phyloP scores from a whole-genome alignment of 2,888 invertebrate species.

The Andrena hattorfiana region DNA sequence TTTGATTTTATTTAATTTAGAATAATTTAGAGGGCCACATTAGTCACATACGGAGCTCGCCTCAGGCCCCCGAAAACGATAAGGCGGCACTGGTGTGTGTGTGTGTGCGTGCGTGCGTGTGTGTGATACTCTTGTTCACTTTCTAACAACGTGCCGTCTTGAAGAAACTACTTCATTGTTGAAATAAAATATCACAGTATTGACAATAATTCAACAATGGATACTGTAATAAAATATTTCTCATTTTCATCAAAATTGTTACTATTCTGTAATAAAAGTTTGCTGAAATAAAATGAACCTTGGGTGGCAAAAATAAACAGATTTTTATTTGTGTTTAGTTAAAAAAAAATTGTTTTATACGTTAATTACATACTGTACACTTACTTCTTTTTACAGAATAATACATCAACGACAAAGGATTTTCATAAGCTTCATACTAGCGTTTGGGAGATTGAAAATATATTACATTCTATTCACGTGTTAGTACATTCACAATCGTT shows the following conservation, averaged over 20 bases:
- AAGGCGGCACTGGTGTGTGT: too few relatives aligned
- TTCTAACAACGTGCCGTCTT: too few relatives aligned
- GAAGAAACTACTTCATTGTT: too few relatives aligned
- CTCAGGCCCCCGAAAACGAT: too few relatives aligned
- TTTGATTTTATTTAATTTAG: too few relatives aligned
- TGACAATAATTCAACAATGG: neutral
- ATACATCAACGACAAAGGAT: neutral
- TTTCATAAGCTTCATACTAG: conserved; percentile 12
- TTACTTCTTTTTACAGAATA: neutral
- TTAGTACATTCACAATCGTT: conserved; percentile 90
- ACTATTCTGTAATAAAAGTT: neutral
- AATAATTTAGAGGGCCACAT: too few relatives aligned
- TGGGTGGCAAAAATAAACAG: neutral
- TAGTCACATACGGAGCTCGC: too few relatives aligned
- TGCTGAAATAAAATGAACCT: neutral
- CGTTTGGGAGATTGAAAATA: conserved; percentile 10
- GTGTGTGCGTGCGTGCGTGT: too few relatives aligned
- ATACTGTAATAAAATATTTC: neutral
- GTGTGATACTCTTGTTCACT: too few relatives aligned
- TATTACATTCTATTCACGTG: conserved; percentile 72
- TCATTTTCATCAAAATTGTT: neutral
- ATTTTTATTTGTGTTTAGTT: neutral
- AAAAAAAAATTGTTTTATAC: neutral
- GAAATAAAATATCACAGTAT: too few relatives aligned
- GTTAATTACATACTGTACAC: conserved; percentile 1